Conservation (phyloP, 2,888 invertebrate species). For the Hirtodrosophila cameraria region DNA sequence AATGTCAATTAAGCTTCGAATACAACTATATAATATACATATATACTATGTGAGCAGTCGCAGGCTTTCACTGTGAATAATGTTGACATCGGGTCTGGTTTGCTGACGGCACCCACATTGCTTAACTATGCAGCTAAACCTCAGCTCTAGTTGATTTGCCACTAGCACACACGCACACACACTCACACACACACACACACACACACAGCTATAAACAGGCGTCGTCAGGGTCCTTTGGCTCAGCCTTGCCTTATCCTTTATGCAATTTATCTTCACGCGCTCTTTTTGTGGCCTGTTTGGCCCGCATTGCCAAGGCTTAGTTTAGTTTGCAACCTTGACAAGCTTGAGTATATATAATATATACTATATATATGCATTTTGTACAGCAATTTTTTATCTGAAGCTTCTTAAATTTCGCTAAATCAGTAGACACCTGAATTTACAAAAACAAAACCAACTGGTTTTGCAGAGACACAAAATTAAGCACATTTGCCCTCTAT, state of each 20-base stretch:
- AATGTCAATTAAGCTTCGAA: conserved; percentile 65
- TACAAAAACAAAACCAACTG: too few species aligned
- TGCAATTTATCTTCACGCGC: conserved; percentile 42
- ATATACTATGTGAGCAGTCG: conserved; percentile 19
- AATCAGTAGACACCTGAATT: too few species aligned
- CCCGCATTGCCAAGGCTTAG: too few species aligned
- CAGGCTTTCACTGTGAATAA: conserved; percentile 4
- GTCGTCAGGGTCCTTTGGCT: background rate
- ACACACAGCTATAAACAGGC: background rate
- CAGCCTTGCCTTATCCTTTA: conserved; percentile 18
- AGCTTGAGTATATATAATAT: too few species aligned
- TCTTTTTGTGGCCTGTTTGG: too few species aligned
- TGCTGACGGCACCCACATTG: conserved; percentile 32
- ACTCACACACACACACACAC: conserved; percentile 13
- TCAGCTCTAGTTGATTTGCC: conserved; percentile 24
- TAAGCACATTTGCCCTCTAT: conserved; percentile 21
- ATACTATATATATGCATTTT: too few species aligned
- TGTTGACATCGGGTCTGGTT: conserved; percentile 16
- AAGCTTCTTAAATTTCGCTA: too few species aligned
- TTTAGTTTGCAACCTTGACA: too few species aligned
- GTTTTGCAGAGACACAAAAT: background rate
- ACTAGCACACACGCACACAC: too few species aligned
- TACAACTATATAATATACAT: too few species aligned
- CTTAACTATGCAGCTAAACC: conserved; percentile 33
- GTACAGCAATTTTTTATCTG: too few species aligned